Base-by-base conservation (phyloP, 2,888 invertebrate genomes). In the Drosophila tanythrix region DNA sequence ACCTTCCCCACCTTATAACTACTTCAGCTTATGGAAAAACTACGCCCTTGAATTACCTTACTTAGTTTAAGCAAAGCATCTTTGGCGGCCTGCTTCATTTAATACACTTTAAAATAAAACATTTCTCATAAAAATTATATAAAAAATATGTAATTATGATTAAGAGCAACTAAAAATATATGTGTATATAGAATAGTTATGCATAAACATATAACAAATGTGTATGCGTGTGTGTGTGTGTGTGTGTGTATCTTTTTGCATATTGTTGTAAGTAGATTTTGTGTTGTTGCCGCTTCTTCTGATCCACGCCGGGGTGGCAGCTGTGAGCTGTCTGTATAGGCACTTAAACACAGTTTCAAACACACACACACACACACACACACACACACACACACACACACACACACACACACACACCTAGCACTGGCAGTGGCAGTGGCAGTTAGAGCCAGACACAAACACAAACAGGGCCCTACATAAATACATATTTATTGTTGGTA, bases 401-500 rank as follows among this genome's bases (percentile, higher is more conserved):
- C n/a, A 11, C 4, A 2, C n/a, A 43, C n/a, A n/a, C n/a, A n/a
- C n/a, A n/a, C n/a, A n/a, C n/a, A n/a, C n/a, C 21, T 15, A 0
- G 6, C 36, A 8, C 1, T 21, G n/a, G 29, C n/a, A 31, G n/a
- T 53, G 21, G 21, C 43, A 46, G 25, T 36, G 35, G 27, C 21
- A 74, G 59, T 57, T 59, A 73, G 64, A 62, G 71, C 63, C 58
- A 65, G 63, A 62, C 64, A 63, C 64, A 80, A 50, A 75, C 55
- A 70, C 66, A 71, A 35, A 64, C 57, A 65, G 70, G 66, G 66
- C 63, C 63, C 70, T 86, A 89, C 84, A 86, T 86, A 90, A 86
- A 86, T 86, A 86, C 85, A 86, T 90, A 86, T 86, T 86, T 86
- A 86, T 86, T 86, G 85, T 86, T 86, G 90, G 87, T 90, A 88